These are phyloP conservation scores for Pogonomyrmex californicus DNA, from an alignment of 1,140 invertebrate genomes.

Conservation along the genomic window DNA sequence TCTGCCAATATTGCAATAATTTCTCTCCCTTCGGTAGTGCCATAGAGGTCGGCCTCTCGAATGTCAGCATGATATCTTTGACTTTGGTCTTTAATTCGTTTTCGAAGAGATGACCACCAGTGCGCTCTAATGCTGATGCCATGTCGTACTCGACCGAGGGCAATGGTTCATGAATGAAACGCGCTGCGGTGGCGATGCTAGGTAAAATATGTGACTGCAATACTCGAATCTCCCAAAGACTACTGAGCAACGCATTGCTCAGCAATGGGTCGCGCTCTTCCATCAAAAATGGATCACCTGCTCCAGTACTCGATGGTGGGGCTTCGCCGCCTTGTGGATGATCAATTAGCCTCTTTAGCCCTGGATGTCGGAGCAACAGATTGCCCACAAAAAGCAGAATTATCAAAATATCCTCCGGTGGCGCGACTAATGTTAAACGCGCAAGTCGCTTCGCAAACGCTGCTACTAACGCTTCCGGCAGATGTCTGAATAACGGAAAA, in stretches of 20 bases:
- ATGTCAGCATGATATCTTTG: constrained; percentile 89
- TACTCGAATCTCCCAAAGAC: constrained; percentile 95
- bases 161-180: constrained; percentile 90
- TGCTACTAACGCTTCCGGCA: constrained; percentile 96
- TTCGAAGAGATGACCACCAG: constrained; percentile 89
- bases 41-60: constrained; percentile 88
- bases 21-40: constrained; percentile 86
- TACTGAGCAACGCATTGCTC: constrained; percentile 94
- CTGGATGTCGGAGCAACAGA: constrained; percentile 95
- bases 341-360: constrained; percentile 93
- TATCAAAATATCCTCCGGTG: constrained; percentile 92
- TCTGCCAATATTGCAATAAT: constrained; percentile 87
- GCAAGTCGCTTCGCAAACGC: constrained; percentile 97
- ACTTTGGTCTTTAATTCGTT: constrained; percentile 89
- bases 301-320: constrained; percentile 69
- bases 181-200: constrained; percentile 90
- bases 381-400: constrained; percentile 95
- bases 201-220: constrained; percentile 93
- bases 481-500: constrained; percentile 90
- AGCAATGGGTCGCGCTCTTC: constrained; percentile 93
- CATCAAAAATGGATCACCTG: constrained; percentile 93
- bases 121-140: constrained; percentile 88
- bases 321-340: constrained; percentile 85
- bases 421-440: constrained; percentile 93
- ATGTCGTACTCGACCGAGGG: constrained; percentile 91